Evolutionary conservation across 2,113 vertebrate species (phyloP).

Genomic region (Coptodon bakossiorum): DNA sequence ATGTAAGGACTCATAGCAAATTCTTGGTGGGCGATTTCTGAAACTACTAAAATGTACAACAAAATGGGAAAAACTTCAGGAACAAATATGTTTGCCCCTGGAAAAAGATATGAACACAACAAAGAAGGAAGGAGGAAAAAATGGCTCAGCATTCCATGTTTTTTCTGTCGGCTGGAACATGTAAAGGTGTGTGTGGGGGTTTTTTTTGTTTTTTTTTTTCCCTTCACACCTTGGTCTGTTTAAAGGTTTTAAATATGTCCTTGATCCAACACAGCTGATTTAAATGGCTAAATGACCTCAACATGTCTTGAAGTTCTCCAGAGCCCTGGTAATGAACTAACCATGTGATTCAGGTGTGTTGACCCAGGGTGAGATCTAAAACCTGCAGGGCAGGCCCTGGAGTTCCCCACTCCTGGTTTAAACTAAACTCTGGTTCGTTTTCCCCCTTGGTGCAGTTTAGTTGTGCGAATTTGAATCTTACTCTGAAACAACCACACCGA

Average conservation of each 20-base stretch:
- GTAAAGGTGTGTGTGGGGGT: not conserved
- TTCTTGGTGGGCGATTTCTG: not conserved
- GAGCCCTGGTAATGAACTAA: not conserved
- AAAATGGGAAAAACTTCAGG: accelerated
- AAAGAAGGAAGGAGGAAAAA: not conserved
- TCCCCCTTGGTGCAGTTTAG: not conserved
- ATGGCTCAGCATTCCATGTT: not conserved
- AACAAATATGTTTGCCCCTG: not conserved
- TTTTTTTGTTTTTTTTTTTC: too few species aligned
- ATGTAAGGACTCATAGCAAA: not conserved
- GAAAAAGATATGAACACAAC: not conserved
- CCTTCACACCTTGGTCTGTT: not conserved
- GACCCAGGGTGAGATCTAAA: not conserved
- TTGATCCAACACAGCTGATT: not conserved
- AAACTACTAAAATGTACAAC: not conserved
- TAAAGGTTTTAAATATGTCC: not conserved
- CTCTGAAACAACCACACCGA: not conserved
- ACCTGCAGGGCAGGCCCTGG: not conserved
- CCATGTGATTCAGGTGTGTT: not conserved
- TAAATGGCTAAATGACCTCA: not conserved
- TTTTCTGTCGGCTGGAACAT: not conserved
- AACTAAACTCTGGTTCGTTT: not conserved
- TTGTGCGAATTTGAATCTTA: not conserved
- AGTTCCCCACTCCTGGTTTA: not conserved
- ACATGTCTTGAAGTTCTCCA: not conserved